Percentiles rank a stretch among this genome's conserved stretches.
phyloP scores from a whole-genome alignment of 92 coral and sea anemone species.

The Palythoa caribaeorum region DNA sequence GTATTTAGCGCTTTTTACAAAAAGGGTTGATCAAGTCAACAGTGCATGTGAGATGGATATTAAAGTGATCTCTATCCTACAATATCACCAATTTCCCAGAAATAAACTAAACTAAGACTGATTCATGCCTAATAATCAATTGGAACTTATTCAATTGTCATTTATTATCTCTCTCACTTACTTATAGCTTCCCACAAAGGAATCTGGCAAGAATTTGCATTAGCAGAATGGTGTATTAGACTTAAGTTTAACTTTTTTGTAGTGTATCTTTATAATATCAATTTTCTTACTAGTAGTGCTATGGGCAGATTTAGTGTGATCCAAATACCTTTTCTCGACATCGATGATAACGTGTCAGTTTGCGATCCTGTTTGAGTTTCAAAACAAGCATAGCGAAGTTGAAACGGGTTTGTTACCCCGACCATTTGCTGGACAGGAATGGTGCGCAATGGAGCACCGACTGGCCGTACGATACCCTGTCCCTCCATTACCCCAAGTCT shows the following conservation, averaged over 20 bases:
- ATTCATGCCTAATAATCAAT: too few species aligned
- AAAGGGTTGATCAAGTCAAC: neutral
- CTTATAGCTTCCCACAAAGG: too few species aligned
- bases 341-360: neutral
- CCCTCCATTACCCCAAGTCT: slow-evolving; percentile 80
- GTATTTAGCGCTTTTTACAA: neutral
- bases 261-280: too few species aligned
- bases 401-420: slow-evolving; percentile 88
- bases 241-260: too few species aligned
- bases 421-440: slow-evolving; percentile 77
- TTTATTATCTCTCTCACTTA: too few species aligned
- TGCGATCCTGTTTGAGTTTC: neutral
- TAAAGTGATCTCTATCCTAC: neutral
- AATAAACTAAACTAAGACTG: too few species aligned
- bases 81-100: neutral
- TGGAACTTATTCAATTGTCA: too few species aligned
- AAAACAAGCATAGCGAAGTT: slow-evolving; percentile 34
- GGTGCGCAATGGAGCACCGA: slow-evolving; percentile 63
- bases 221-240: too few species aligned
- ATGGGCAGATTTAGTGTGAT: neutral
- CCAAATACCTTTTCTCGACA: neutral
- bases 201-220: too few species aligned
- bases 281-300: too few species aligned
- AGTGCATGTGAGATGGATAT: neutral
- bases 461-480: slow-evolving; percentile 69